phyloP scores from a whole-genome alignment of 1,140 invertebrate genomes.

The Cylas formicarius region DNA sequence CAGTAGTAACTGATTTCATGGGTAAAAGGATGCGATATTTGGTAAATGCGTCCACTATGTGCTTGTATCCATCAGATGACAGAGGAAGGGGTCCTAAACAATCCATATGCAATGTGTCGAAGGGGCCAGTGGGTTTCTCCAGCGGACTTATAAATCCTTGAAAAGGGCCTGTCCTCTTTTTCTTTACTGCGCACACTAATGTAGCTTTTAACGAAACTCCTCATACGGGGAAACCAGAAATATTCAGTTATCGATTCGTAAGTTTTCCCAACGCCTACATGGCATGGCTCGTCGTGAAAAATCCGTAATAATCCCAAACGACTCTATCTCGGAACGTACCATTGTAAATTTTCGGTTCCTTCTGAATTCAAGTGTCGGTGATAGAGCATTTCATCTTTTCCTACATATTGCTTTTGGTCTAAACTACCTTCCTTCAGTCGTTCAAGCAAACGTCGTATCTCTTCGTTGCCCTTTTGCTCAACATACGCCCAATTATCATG shows the following conservation, averaged over 20 bases:
- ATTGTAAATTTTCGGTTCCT: conserved; percentile 5
- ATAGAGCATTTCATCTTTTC: conserved; percentile 9
- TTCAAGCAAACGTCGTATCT: conserved; percentile 2
- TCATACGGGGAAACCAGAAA: conserved; percentile 26
- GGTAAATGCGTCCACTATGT: background rate
- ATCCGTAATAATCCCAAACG: conserved; percentile 22
- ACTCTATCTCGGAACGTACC: conserved; percentile 1
- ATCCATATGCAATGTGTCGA: conserved; percentile 3
- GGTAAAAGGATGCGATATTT: background rate
- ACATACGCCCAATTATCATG: too few relatives aligned
- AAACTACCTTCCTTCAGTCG: conserved; percentile 10
- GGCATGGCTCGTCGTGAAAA: conserved; percentile 31
- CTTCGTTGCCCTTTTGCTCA: conserved; percentile 7
- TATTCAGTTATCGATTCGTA: conserved; percentile 12
- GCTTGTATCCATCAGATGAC: background rate
- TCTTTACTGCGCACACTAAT: conserved; percentile 24
- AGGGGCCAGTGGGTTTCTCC: conserved; percentile 22
- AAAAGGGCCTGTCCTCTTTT: conserved; percentile 10
- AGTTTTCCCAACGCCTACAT: conserved; percentile 23
- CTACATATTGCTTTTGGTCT: conserved; percentile 8
- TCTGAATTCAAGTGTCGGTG: background rate
- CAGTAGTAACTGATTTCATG: conserved; percentile 1
- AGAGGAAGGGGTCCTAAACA: background rate
- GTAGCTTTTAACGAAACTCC: conserved; percentile 28
- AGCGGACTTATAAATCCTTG: conserved; percentile 12